Percentiles rank a stretch among this genome's conserved stretches.
phyloP scores from a whole-genome alignment of 2,797 vertebrate species.

The Poeciliopsis turneri region DNA sequence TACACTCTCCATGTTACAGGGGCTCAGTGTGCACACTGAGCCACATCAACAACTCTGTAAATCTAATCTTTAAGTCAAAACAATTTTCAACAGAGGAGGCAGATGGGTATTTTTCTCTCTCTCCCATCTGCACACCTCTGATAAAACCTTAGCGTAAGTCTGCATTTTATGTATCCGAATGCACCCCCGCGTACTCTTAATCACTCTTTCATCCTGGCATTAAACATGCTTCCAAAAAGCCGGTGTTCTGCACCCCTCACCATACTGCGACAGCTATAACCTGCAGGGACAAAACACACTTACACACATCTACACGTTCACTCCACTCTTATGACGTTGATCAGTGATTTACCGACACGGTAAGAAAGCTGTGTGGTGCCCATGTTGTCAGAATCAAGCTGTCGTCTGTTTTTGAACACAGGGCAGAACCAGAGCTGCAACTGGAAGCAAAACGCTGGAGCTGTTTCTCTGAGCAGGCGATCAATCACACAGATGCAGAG shows the following conservation, averaged over 20 bases:
- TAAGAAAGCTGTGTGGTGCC: constrained; percentile 23
- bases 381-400: constrained; percentile 19
- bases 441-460: constrained; percentile 31
- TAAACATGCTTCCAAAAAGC: constrained; percentile 35
- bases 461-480: constrained; percentile 37
- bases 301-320: neutral
- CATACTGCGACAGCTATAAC: constrained; percentile 2
- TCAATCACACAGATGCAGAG: constrained; percentile 23
- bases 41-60: neutral
- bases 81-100: neutral
- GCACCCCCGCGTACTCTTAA: constrained; percentile 28
- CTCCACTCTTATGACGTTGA: constrained; percentile 28
- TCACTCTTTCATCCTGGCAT: constrained; percentile 11
- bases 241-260: constrained; percentile 35
- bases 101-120: neutral
- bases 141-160: constrained; percentile 31
- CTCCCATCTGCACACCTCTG: constrained; percentile 12
- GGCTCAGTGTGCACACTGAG: constrained; percentile 33
- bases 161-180: constrained; percentile 21
- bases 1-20: constrained; percentile 11
- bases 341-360: constrained; percentile 13
- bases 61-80: constrained; percentile 3
- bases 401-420: constrained; percentile 20
- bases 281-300: constrained; percentile 27
- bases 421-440: constrained; percentile 29